These are phyloP conservation scores for Myopa tessellatipennis DNA, from an alignment of 2,888 invertebrate species.

Conservation along the genomic window DNA sequence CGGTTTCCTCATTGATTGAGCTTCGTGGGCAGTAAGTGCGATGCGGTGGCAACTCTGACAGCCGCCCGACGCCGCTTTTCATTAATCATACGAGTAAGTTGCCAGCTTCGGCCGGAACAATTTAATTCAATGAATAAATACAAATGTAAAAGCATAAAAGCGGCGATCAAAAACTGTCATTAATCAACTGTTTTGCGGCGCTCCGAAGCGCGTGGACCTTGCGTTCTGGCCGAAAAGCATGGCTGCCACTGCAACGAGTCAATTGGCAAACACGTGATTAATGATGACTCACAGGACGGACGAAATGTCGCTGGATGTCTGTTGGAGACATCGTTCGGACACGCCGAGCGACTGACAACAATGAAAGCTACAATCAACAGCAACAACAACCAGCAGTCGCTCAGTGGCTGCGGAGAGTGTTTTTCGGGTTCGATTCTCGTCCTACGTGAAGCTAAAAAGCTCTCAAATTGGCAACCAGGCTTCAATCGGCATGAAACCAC, in stretches of 20 bases:
- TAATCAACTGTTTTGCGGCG: constrained; percentile 48
- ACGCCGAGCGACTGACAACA: constrained; percentile 49
- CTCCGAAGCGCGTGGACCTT: neutral
- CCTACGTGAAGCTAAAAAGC: no score
- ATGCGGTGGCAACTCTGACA: neutral
- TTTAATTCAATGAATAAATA: constrained; percentile 41
- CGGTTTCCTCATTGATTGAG: neutral
- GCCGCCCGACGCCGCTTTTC: constrained; percentile 23
- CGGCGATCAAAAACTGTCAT: constrained; percentile 47
- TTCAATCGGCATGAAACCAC: constrained; percentile 13
- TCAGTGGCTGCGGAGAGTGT: constrained; percentile 37
- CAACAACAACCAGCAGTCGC: constrained; percentile 41
- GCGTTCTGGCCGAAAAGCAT: neutral
- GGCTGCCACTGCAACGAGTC: constrained; percentile 11
- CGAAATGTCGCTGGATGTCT: no score
- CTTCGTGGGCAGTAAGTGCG: neutral
- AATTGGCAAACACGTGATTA: constrained; percentile 29
- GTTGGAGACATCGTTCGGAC: neutral
- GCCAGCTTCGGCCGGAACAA: constrained; percentile 18
- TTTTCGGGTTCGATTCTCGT: neutral
- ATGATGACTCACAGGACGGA: constrained; percentile 14
- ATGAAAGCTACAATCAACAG: constrained; percentile 40
- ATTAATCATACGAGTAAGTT: constrained; percentile 38
- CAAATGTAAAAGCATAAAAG: constrained; percentile 14
- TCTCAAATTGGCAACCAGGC: no score